Conservation (phyloP, 1,140 invertebrate genomes). For the Drosophila setifemur region DNA sequence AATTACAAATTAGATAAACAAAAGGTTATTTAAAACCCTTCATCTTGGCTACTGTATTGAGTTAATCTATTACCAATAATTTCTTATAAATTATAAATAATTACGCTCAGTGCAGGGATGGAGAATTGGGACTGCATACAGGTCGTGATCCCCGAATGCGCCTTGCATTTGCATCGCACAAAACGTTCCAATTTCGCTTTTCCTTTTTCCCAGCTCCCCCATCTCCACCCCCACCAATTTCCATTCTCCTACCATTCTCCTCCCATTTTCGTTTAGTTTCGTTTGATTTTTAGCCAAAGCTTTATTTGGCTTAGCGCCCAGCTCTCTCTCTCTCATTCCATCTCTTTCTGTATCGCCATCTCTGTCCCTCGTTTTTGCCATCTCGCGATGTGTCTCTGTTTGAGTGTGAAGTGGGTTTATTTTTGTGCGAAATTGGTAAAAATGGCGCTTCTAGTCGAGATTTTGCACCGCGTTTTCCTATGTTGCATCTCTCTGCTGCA, state of each 20-base stretch:
- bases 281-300: conserved; percentile 62
- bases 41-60: no score
- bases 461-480: conserved; percentile 8
- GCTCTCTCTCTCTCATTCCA: neutral
- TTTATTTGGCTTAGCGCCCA: conserved; percentile 58
- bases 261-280: conserved; percentile 30
- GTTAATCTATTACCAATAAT: no score
- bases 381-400: neutral
- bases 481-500: neutral
- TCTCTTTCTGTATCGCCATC: neutral
- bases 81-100: neutral
- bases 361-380: neutral
- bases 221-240: neutral
- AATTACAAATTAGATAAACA: no score
- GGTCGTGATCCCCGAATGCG: conserved; percentile 17
- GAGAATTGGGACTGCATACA: conserved; percentile 6
- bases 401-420: conserved; percentile 22
- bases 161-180: conserved; percentile 42
- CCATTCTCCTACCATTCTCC: conserved; percentile 16
- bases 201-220: conserved; percentile 23
- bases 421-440: conserved; percentile 33
- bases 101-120: neutral
- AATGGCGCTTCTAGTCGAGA: conserved; percentile 19
- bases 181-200: conserved; percentile 53
- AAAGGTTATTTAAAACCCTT: no score